Conservation (phyloP, 2,113 vertebrate species). For the Aleadryas rufinucha region DNA sequence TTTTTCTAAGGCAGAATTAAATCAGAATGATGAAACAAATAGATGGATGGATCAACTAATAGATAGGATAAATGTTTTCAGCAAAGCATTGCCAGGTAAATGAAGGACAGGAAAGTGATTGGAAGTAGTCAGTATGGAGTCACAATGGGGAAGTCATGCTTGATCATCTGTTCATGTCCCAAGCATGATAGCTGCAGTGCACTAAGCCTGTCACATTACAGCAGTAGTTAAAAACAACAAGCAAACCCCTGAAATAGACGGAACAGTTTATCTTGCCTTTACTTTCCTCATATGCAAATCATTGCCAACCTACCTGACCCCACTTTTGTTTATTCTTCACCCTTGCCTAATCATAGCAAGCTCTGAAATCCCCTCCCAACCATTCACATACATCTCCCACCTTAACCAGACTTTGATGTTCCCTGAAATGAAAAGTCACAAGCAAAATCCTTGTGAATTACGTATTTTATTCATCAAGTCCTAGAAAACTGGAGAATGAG, state of each 20-base stretch:
- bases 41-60: not conserved
- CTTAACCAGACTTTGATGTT: not conserved
- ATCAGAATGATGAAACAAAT: not conserved
- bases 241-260: fast-evolving
- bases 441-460: not conserved
- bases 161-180: not conserved
- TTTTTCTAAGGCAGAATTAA: not conserved
- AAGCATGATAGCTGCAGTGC: not conserved
- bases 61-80: not conserved
- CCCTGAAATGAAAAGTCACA: not conserved
- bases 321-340: not conserved
- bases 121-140: not conserved
- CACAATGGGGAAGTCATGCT: not conserved
- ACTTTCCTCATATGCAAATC: not conserved
- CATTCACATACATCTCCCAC: not conserved
- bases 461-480: not conserved
- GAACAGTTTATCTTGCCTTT: not conserved
- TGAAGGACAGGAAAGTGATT: not conserved
- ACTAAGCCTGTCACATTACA: not conserved
- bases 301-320: not conserved
- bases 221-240: not conserved
- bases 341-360: not conserved
- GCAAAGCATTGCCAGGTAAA: not conserved
- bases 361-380: not conserved
- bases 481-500: not conserved